Base-by-base conservation (phyloP, 2,797 vertebrate genomes). In the Chelidonichthys spinosus region DNA sequence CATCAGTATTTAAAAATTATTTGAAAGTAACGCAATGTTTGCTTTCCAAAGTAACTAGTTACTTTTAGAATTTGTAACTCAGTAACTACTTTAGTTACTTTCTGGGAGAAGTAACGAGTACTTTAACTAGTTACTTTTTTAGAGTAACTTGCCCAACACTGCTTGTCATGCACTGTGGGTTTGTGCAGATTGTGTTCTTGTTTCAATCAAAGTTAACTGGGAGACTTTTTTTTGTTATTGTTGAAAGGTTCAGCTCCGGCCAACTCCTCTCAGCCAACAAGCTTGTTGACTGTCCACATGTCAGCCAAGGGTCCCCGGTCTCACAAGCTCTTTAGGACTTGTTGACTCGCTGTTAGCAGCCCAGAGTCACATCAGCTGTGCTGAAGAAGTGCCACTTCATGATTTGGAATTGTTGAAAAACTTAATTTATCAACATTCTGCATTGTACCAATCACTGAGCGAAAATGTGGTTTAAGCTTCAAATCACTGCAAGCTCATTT, bases 231-330 rank as follows among this genome's bases (percentile, higher is more conserved):
- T 25, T 25, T 25, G 25, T 25, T 25, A 25, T 25, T 25, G 25
- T 25, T 25, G 64, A 60, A 64, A 69, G 69, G 72, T 82, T 88
- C 79, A 83, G 47, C 33, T 3, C 58, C 6, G 53, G 76, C 69
- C 84, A 70, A 40, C 75, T 76, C 81, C 72, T 68, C 66, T 56
- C 69, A 9, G 84, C 82, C 81, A 69, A 67, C 74, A 25, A 60
- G 78, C 85, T 76, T 32, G 74, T 91, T 84, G 90, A 90, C 74
- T 54, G 80, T 84, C 77, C 73, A 10, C 69, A 35, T 67, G 76
- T 76, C 81, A 83, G 76, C 81, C 63, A 40, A 62, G n/a, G 85
- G 85, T 76, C 74, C 52, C 50, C 5, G 1, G 55, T 32, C 82
- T 75, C 78, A 58, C 25, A 1, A 25, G 76, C 78, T 81, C 75